Conservation (phyloP, 2,888 invertebrate genomes). For the Syrista parreyssii region DNA sequence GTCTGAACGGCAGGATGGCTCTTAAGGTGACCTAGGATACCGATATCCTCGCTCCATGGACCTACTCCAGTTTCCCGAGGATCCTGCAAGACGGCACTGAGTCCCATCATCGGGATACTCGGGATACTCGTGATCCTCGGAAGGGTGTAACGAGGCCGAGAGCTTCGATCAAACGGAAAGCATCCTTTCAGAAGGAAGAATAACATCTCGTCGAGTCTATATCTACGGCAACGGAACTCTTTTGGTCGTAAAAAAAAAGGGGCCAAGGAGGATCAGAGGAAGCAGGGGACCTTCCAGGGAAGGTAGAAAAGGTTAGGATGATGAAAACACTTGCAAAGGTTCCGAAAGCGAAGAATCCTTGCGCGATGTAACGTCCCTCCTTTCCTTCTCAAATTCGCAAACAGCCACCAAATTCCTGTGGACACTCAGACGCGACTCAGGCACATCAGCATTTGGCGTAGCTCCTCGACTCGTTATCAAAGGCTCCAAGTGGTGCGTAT, state of each 20-base stretch:
- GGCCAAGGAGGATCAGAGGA: background rate
- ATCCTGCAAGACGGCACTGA: background rate
- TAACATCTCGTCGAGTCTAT: background rate
- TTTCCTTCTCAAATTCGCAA: too few relatives aligned
- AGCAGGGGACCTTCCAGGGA: background rate
- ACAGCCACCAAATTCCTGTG: too few relatives aligned
- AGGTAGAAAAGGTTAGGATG: background rate
- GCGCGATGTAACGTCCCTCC: background rate
- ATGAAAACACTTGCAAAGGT: background rate
- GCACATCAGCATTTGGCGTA: too few relatives aligned
- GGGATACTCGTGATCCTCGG: too few relatives aligned
- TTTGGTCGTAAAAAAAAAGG: conserved; percentile 1
- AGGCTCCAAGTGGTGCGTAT: too few relatives aligned
- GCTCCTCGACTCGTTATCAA: too few relatives aligned
- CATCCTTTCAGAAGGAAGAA: background rate
- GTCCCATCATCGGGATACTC: too few relatives aligned
- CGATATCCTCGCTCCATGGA: conserved; percentile 1
- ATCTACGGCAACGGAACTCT: background rate
- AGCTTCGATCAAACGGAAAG: background rate
- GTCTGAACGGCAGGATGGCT: too few relatives aligned
- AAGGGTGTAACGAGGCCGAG: background rate
- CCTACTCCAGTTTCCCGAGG: background rate
- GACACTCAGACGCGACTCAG: too few relatives aligned
- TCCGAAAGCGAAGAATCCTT: background rate
- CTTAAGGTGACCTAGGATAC: conserved; percentile 14